Conservation (phyloP, 2,888 invertebrate genomes). For the Caenorhabditis panamensis region DNA sequence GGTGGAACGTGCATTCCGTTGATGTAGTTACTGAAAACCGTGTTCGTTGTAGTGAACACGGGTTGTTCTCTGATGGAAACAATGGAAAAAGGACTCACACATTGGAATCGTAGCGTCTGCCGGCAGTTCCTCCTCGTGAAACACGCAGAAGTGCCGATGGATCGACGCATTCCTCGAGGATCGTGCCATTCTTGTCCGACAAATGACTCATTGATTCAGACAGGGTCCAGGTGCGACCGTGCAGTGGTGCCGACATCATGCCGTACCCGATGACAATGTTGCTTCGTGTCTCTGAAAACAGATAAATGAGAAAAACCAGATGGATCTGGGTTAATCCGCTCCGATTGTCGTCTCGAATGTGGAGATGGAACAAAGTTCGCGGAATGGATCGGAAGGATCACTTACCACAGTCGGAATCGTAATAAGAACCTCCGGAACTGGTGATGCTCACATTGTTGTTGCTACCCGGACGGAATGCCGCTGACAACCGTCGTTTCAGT, state of each 20-base stretch:
- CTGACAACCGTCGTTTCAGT: constrained; percentile 73
- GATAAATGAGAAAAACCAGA: neutral
- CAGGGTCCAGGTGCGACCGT: constrained; percentile 60
- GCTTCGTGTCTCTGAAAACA: constrained; percentile 52
- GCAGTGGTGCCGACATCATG: constrained; percentile 61
- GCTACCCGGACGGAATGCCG: constrained; percentile 69
- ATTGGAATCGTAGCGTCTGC: constrained; percentile 59
- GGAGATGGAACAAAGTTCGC: neutral
- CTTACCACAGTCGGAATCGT: constrained; percentile 63
- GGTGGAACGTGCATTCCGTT: constrained; percentile 60
- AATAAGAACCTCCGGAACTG: constrained; percentile 55
- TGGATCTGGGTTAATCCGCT: constrained; percentile 26
- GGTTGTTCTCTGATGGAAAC: neutral
- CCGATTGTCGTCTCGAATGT: constrained; percentile 9
- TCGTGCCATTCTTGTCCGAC: constrained; percentile 71
- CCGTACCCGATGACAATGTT: constrained; percentile 62
- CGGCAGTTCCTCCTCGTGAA: constrained; percentile 58
- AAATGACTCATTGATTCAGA: constrained; percentile 75
- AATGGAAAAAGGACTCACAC: constrained; percentile 42
- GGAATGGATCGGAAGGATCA: neutral
- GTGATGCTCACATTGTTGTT: constrained; percentile 60
- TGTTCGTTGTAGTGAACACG: neutral
- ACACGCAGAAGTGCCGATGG: constrained; percentile 59
- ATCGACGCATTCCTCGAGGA: constrained; percentile 71
- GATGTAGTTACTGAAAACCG: constrained; percentile 53